Evolutionary conservation across 2,797 vertebrate species (phyloP).

Genomic region (Eulemur coronatus): DNA sequence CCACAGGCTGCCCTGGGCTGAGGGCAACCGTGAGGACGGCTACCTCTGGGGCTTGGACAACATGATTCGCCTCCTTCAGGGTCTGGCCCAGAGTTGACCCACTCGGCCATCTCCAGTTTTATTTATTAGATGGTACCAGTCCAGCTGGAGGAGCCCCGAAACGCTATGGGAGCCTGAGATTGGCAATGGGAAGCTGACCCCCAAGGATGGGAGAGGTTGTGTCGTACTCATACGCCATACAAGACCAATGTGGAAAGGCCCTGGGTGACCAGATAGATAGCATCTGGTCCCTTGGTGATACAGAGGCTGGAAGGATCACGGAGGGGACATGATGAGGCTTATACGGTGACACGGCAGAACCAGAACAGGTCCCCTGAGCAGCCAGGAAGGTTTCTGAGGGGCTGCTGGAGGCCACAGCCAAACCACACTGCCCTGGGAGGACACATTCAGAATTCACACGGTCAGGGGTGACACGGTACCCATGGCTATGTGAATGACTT

Average conservation of each 20-base stretch:
- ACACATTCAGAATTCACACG: no score
- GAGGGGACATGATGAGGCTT: not conserved
- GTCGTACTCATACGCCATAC: rapidly evolving
- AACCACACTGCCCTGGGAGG: not conserved
- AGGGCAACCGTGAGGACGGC: conserved; percentile 92
- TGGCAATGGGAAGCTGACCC: not conserved
- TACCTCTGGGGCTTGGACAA: conserved; percentile 91
- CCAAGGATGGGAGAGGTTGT: not conserved
- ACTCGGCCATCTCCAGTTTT: not conserved
- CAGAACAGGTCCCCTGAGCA: not conserved
- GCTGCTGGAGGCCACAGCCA: not conserved
- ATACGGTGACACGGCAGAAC: not conserved
- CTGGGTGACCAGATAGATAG: not conserved
- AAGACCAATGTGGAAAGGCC: not conserved
- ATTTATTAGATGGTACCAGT: not conserved
- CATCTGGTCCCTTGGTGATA: not conserved
- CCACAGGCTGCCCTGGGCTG: conserved; percentile 89
- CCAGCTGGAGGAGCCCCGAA: not conserved
- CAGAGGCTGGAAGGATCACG: not conserved
- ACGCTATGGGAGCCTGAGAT: not conserved
- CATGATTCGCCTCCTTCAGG: conserved; percentile 85
- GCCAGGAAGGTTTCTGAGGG: not conserved
- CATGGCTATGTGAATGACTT: rapidly evolving
- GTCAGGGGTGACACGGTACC: rapidly evolving
- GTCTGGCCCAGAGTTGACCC: conserved; percentile 51